Evolutionary conservation across 1,140 invertebrate species (phyloP), one percentile per base, ranked within the genome.

Genomic region (Drosophila ohnishii): DNA sequence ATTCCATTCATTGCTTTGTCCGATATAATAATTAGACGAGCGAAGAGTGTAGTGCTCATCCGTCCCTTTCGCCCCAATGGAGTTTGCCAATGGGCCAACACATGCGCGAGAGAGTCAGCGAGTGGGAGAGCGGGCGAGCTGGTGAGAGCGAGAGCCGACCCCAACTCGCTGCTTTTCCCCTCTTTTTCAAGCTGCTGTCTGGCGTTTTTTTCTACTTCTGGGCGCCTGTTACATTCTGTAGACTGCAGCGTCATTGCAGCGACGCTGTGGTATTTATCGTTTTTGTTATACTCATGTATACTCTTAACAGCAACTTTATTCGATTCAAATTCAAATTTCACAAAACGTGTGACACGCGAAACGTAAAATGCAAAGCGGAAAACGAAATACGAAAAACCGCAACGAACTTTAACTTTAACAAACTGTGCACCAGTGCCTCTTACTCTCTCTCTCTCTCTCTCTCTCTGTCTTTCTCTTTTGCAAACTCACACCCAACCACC

Each of bases 231-330:
- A 90, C 87, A 75, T 90, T 90, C 87, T 90, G 87, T 90, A 90
- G 87, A 90, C 87, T 90, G 87, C 82, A 90, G 88, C 86, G 86
- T 90, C 86, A 90, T 89, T 90, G 80, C 87, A 90, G 87, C 80
- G 74, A 67, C 79, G 59, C 39, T 78, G 51, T 37, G 47, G 58
- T 55, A 34, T 28, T 69, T 51, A 47, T 47, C 60, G 40, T 75
- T 64, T 53, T 45, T 66, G 30, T 50, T 40, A 45, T 35, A 63
- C 28, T 40, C 44, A 25, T 45, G 44, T 56, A 55, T 57, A 70
- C 58, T 59, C 57, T 71, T 66, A 66, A 45, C 62, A 69, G 47
- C 56, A 74, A 44, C 47, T 30, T 56, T 56, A 61, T 62, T 66
- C 34, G 47, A 53, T 62, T 28, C 56, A 44, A 58, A 82, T 63